Conservation (phyloP, 2,113 vertebrate genomes). For the Corythaeola cristata region DNA sequence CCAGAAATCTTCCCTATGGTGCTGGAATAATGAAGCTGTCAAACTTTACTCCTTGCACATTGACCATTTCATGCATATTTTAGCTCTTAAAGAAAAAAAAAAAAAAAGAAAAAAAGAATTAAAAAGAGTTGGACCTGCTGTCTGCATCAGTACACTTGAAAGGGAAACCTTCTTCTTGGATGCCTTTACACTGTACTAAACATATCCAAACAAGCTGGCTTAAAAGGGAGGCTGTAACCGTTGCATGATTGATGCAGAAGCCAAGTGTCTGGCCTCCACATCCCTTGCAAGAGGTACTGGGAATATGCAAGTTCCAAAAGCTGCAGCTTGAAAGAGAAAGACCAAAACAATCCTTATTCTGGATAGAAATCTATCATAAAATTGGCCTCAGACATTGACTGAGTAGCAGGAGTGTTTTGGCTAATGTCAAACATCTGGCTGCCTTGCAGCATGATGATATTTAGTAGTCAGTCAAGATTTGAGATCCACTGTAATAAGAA, state of each 20-base stretch:
- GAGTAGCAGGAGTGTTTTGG: neutral
- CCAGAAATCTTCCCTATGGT: neutral
- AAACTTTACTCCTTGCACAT: neutral
- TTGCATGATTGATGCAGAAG: neutral
- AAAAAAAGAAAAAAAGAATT: too few species aligned
- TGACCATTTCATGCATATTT: neutral
- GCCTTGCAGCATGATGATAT: neutral
- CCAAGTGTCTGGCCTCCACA: constrained; percentile 9
- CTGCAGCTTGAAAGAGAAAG: neutral
- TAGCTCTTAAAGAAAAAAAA: neutral
- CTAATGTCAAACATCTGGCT: neutral
- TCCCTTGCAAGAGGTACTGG: neutral
- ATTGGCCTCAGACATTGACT: neutral
- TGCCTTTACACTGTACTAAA: neutral
- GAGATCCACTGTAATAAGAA: neutral
- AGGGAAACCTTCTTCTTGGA: neutral
- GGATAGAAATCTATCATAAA: neutral
- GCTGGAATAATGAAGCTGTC: neutral
- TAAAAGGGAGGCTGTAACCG: neutral
- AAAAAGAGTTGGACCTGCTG: neutral
- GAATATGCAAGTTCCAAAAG: neutral
- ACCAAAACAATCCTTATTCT: neutral
- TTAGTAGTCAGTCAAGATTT: neutral
- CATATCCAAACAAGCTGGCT: neutral
- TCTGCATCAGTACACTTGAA: neutral